phyloP scores from a whole-genome alignment of 1,140 invertebrate genomes.

The Macrostomum lignano region DNA sequence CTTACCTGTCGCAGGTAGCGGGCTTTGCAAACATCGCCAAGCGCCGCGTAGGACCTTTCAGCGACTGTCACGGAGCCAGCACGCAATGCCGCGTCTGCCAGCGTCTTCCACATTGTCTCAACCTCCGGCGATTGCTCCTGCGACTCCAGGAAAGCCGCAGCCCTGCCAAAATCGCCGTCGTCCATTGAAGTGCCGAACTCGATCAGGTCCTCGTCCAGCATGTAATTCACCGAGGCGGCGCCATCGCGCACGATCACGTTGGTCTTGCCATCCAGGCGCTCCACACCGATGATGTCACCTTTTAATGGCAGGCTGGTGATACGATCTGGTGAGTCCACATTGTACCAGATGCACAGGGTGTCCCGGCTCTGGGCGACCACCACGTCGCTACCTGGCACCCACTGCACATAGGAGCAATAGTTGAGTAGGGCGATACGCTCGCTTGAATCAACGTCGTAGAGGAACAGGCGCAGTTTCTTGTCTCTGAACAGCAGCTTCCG shows the following conservation, averaged over 20 bases:
- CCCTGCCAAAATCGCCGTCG: conserved; percentile 54
- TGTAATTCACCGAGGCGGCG: conserved; percentile 29
- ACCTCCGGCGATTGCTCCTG: conserved; percentile 40
- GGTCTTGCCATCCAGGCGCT: conserved; percentile 40
- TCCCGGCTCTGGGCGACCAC: conserved; percentile 64
- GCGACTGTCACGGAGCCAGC: conserved; percentile 39
- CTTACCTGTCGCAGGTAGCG: conserved; percentile 49
- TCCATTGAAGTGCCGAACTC: conserved; percentile 69
- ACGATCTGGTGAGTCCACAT: conserved; percentile 60
- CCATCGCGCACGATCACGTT: conserved; percentile 40
- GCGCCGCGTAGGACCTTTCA: conserved; percentile 45
- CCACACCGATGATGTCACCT: conserved; percentile 50
- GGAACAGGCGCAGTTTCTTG: conserved; percentile 33
- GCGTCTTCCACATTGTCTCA: conserved; percentile 72
- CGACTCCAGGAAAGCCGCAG: conserved; percentile 59
- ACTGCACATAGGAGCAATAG: conserved; percentile 32
- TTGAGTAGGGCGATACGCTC: conserved; percentile 25
- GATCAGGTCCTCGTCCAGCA: conserved; percentile 41
- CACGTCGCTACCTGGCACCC: conserved; percentile 77
- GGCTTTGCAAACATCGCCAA: conserved; percentile 61
- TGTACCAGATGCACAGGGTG: conserved; percentile 78
- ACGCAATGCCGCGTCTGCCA: conserved; percentile 49
- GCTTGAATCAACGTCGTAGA: not conserved
- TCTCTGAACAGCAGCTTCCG: conserved; percentile 61
- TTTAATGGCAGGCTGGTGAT: conserved; percentile 37